Base-by-base conservation (phyloP, 2,888 invertebrate species). In the Candidula unifasciata region DNA sequence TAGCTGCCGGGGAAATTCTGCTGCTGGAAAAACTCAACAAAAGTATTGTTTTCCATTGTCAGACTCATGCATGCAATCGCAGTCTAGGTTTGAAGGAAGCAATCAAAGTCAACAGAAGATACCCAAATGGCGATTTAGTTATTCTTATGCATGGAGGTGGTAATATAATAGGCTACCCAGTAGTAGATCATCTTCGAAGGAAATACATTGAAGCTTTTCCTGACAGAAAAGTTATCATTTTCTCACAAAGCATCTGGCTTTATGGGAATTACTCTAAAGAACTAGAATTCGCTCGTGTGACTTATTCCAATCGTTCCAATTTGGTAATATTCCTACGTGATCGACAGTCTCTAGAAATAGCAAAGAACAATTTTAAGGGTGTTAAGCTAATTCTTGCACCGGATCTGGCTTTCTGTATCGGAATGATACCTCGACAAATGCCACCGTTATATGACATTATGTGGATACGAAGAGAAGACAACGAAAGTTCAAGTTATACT, bases 71-170 rank as follows among this genome's bases (percentile, higher is more conserved):
- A 5, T 87, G 87, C 52, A 54, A 16, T 18, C 33, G 35, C 24
- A 44, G 80, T 13, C 8, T 77, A 10, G 69, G 78, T n/a, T 44
- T 83, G 21, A 8, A 71, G 0, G 52, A 76, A 54, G 87, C 86
- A 0, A 16, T 24, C 30, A 16, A 69, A 3, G 60, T 82, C 18
- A 83, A 78, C 27, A 33, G 64, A 16, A 24, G 24, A 0, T 86
- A 86, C 33, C 8, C 73, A 2, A 30, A 57, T 8, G 64, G 84
- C 0, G 83, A 86, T 10, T 52, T 89, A 10, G 86, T 87, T 5
- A 86, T 88, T 52, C 60, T 89, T 3, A 83, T 87, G 44, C 87
- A 88, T 35, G 89, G 89, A 0, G 89, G 89, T 0, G 89, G 89
- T 0, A 89, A 89, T 66, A 27, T 89, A 10, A 35, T 87, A 1